phyloP scores from a whole-genome alignment of 2,113 vertebrate genomes.

The Sapayoa aenigma region DNA sequence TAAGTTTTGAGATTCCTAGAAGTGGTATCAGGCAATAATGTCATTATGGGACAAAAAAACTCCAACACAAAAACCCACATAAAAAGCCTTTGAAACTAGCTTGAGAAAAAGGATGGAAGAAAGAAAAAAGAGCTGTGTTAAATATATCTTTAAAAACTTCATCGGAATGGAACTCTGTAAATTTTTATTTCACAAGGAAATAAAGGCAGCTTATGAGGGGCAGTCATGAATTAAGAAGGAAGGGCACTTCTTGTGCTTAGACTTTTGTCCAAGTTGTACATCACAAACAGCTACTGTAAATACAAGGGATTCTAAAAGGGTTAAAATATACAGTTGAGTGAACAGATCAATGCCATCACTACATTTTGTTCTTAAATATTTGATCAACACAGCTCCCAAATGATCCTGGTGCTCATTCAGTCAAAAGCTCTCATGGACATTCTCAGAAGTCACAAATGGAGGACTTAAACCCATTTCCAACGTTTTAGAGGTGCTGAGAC shows the following conservation, averaged over 20 bases:
- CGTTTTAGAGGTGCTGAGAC: not conserved
- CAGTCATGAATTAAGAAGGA: not conserved
- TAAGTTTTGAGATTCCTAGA: not conserved
- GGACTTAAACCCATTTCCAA: not conserved
- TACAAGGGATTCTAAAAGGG: not conserved
- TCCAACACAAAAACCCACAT: not conserved
- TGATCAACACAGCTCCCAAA: not conserved
- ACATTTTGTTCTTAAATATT: not conserved
- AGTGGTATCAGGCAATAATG: not conserved
- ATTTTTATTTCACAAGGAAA: not conserved
- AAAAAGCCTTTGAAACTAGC: not conserved
- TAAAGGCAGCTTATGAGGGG: not conserved
- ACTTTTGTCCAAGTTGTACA: not conserved
- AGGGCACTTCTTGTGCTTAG: not conserved
- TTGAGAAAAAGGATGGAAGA: not conserved
- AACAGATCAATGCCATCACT: not conserved
- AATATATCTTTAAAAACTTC: not conserved
- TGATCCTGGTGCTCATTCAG: not conserved
- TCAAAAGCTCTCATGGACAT: not conserved
- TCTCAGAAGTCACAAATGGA: not conserved
- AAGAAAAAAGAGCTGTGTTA: not conserved
- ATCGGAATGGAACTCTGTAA: not conserved
- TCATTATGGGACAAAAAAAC: not conserved
- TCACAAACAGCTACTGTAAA: not conserved
- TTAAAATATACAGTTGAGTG: not conserved